Conservation (phyloP, 2,797 vertebrate genomes). For the Molossus molossus region DNA sequence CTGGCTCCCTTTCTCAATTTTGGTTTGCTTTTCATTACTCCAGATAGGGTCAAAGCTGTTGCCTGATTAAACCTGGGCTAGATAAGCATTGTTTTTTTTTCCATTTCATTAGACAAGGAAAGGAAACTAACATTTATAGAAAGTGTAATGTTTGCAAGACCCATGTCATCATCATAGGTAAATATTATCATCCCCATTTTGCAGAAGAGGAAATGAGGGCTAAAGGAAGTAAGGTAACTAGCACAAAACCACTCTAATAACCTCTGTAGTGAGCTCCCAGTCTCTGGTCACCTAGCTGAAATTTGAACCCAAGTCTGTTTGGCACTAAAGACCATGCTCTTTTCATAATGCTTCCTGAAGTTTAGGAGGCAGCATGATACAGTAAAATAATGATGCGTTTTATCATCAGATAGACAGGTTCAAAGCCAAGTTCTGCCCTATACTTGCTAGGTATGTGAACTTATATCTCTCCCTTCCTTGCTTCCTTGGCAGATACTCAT, state of each 20-base stretch:
- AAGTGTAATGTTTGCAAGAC: slow-evolving; percentile 39
- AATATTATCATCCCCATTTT: slow-evolving; percentile 6
- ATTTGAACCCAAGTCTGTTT: slow-evolving; percentile 9
- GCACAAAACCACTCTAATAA: background rate
- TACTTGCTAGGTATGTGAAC: background rate
- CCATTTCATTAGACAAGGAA: slow-evolving; percentile 62
- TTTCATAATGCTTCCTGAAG: background rate
- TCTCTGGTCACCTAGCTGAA: background rate
- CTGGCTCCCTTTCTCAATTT: slow-evolving; percentile 61
- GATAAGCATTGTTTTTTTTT: slow-evolving; percentile 60
- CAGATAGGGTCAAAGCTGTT: slow-evolving; percentile 60
- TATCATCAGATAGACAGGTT: background rate
- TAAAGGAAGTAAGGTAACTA: background rate
- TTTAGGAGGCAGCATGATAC: background rate
- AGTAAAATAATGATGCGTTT: background rate
- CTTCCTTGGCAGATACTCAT: slow-evolving; percentile 27
- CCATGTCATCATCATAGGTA: background rate
- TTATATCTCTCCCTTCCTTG: background rate
- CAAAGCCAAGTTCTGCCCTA: background rate
- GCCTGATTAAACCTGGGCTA: slow-evolving; percentile 43
- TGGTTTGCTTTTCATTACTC: slow-evolving; percentile 70
- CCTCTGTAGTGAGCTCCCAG: background rate
- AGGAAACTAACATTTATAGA: slow-evolving; percentile 57
- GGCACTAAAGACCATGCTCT: background rate
- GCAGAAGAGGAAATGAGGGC: background rate